Evolutionary conservation across 2,888 invertebrate genomes (phyloP), one percentile per base, ranked within the genome.

Genomic region (Aplocera efformata): DNA sequence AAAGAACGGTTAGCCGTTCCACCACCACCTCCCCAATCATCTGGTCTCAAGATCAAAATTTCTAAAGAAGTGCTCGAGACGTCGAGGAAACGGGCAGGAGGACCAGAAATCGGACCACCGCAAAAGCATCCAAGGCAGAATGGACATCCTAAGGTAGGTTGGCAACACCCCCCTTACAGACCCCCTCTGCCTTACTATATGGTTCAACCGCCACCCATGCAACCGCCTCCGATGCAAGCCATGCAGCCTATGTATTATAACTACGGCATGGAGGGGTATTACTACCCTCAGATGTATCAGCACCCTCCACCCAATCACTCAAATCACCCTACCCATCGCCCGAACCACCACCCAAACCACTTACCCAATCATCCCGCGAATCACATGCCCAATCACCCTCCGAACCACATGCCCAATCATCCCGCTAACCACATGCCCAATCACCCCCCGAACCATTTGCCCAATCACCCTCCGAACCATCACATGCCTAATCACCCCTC

Each of bases 31-130:
- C 80, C 80, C 1, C 77, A 79, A 21, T 58, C 77, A 0, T 79
- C 89, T 2, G 90, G 91, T 1, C 75, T 95, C 26, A 95, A 94
- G 75, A 93, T 95, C 58, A 95, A 95, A 83, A 95, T 96, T 53
- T 91, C 94, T 13, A 94, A 94, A 63, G 94, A 94, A 50, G 90
- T 91, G 41, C 88, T 93, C 30, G 92, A 91, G 50, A 89, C 84
- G 27, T 90, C 86, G 4, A 60, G 77, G 26, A 79, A 78, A 49
- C 60, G 80, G 35, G 38, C 55, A n/a, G 56, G 31, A 1, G 50
- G 70, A 76, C 46, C 65, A 36, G 69, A 65, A 3, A 41, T 54
- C 1, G 75, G 67, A 1, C 77, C 75, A 10, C 74, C 80, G 9
- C 63, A 67, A 53, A 83, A 88, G 66, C 51, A 82, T 52, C 60